phyloP scores from a whole-genome alignment of 2,888 invertebrate genomes.

The Bombylius discolor region DNA sequence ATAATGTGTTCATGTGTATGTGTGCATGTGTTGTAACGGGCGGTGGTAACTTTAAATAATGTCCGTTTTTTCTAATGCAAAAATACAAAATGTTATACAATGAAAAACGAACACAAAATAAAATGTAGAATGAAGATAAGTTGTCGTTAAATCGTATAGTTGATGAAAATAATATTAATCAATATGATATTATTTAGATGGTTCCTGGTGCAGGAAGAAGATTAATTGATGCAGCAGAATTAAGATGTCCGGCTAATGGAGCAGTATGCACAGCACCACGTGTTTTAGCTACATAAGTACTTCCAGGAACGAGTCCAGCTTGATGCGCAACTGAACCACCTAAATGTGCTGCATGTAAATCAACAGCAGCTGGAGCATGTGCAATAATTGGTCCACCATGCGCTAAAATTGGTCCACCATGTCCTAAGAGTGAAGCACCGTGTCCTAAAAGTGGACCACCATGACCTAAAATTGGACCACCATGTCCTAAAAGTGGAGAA shows the following conservation, averaged over 20 bases:
- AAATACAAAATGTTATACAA: neutral
- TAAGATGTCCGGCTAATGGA: conserved; percentile 32
- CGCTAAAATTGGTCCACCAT: neutral
- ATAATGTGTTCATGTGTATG: no score
- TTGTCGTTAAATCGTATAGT: no score
- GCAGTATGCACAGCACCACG: conserved; percentile 35
- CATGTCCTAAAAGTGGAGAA: neutral
- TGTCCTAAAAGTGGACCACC: neutral
- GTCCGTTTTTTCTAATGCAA: no score
- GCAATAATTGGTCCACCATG: conserved; percentile 3
- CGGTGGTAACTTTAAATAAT: no score
- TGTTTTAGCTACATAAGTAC: conserved; percentile 33
- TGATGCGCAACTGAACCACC: conserved; percentile 34
- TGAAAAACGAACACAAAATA: neutral
- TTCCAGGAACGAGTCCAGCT: conserved; percentile 33
- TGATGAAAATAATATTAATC: neutral
- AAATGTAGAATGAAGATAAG: no score
- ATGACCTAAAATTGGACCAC: neutral
- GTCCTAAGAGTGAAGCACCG: neutral
- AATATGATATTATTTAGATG: conserved; percentile 13
- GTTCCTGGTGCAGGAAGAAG: conserved; percentile 34
- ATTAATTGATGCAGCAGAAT: conserved; percentile 32
- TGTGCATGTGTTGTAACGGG: no score
- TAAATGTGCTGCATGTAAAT: conserved; percentile 30
- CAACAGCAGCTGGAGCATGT: conserved; percentile 28